A percentile compares a stretch with the other conserved stretches of the same genome.
phyloP scores from a whole-genome alignment of 2,113 vertebrate species.

The Prunella fulvescens region DNA sequence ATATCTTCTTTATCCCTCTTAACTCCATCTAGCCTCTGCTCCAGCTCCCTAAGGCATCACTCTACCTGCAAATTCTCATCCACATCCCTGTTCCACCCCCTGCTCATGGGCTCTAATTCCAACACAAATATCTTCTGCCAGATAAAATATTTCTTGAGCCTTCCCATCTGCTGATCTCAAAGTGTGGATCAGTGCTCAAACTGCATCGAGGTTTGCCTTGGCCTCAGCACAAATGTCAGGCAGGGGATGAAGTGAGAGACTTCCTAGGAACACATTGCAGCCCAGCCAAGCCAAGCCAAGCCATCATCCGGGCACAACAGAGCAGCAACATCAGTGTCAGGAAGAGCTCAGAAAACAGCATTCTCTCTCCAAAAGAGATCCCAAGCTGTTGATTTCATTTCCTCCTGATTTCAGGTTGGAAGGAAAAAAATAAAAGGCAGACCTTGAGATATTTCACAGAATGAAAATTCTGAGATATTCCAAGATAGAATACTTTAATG shows the following conservation, averaged over 20 bases:
- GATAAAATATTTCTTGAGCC: background rate
- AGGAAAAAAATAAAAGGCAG: background rate
- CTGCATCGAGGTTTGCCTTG: background rate
- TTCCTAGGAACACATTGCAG: background rate
- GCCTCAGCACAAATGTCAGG: background rate
- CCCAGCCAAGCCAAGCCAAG: background rate
- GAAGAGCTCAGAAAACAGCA: background rate
- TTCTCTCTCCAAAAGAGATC: background rate
- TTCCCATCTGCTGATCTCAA: background rate
- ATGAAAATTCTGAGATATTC: background rate
- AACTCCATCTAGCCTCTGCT: background rate
- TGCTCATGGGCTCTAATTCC: fast-evolving
- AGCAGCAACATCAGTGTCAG: background rate
- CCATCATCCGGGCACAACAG: background rate
- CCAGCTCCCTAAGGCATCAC: background rate
- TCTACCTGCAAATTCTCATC: background rate
- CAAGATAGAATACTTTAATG: background rate
- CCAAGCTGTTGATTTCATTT: background rate
- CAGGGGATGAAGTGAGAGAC: background rate
- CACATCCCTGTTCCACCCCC: background rate
- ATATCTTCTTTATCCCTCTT: background rate
- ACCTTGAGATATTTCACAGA: background rate
- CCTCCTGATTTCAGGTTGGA: background rate
- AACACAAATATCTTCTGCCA: background rate
- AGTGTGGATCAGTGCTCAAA: fast-evolving